Conservation (phyloP, 1,140 invertebrate genomes). For the Aphidius ervi region DNA sequence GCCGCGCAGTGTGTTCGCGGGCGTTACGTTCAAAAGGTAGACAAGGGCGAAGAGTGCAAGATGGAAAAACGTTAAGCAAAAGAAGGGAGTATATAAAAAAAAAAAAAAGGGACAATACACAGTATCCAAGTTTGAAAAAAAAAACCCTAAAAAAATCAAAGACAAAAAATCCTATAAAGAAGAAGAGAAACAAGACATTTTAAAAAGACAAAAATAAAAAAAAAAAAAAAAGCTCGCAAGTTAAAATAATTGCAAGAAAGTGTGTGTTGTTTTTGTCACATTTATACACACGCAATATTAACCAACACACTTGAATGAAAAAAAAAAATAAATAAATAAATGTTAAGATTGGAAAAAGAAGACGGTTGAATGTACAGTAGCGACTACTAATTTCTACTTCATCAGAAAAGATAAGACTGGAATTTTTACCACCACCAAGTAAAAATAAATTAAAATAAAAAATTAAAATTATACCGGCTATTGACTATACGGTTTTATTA, state of each 20-base stretch:
- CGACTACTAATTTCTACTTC: slow-evolving; percentile 42
- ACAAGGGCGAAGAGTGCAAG: slow-evolving; percentile 5
- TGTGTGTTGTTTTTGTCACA: no score
- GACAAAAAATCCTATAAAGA: slow-evolving; percentile 4
- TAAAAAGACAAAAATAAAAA: background rate
- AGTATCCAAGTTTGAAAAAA: no score
- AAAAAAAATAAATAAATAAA: no score
- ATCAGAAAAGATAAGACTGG: slow-evolving; percentile 39
- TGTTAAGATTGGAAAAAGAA: slow-evolving; percentile 22
- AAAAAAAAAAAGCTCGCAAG: no score
- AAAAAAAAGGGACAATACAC: no score
- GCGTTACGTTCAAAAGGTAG: no score
- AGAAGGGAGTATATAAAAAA: no score
- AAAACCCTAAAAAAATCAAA: no score
- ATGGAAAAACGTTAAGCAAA: background rate
- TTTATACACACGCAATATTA: no score
- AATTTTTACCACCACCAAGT: slow-evolving; percentile 35
- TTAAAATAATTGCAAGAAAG: no score
- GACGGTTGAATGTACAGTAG: slow-evolving; percentile 32
- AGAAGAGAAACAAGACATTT: background rate
- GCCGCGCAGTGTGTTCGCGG: slow-evolving; percentile 6
- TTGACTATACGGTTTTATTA: slow-evolving; percentile 6
- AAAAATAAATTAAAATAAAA: slow-evolving; percentile 8
- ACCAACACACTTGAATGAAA: no score
- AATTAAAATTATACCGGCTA: background rate